These are phyloP conservation scores for Coleophora flavipennella DNA, from an alignment of 2,888 invertebrate species.

Conservation along the genomic window DNA sequence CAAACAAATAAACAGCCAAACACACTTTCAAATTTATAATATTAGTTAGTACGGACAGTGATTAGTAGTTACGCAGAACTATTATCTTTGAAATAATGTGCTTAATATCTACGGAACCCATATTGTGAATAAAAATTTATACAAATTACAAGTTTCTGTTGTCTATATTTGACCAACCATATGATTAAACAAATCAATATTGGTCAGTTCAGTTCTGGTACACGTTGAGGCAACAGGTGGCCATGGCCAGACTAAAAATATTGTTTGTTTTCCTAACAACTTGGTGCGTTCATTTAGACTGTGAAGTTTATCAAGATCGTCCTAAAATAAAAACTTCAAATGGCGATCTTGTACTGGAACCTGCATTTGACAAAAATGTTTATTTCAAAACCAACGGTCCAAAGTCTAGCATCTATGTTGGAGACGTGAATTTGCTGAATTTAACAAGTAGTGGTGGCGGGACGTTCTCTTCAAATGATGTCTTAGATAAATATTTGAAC, in stretches of 20 bases:
- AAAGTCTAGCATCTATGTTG: constrained; percentile 78
- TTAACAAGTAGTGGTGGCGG: constrained; percentile 27
- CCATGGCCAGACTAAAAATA: not conserved
- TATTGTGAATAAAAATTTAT: no score
- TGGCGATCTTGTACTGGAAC: constrained; percentile 86
- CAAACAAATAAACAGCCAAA: no score
- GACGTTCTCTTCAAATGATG: constrained; percentile 14
- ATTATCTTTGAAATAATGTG: no score
- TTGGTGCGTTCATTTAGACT: constrained; percentile 29
- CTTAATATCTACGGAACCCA: no score
- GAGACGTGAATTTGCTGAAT: constrained; percentile 76
- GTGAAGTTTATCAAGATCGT: constrained; percentile 76
- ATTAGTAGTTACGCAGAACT: no score
- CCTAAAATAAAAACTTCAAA: constrained; percentile 70
- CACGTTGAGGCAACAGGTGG: no score
- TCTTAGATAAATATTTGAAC: constrained; percentile 21
- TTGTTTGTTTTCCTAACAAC: constrained; percentile 23
- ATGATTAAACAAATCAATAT: no score
- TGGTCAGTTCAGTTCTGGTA: no score
- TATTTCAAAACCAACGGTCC: constrained; percentile 78
- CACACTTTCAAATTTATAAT: no score
- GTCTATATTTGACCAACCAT: no score
- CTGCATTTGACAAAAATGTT: constrained; percentile 85
- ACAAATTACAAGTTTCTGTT: no score
- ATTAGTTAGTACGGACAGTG: no score